phyloP scores from a whole-genome alignment of 2,113 vertebrate species.

The Stigmatopora argus region DNA sequence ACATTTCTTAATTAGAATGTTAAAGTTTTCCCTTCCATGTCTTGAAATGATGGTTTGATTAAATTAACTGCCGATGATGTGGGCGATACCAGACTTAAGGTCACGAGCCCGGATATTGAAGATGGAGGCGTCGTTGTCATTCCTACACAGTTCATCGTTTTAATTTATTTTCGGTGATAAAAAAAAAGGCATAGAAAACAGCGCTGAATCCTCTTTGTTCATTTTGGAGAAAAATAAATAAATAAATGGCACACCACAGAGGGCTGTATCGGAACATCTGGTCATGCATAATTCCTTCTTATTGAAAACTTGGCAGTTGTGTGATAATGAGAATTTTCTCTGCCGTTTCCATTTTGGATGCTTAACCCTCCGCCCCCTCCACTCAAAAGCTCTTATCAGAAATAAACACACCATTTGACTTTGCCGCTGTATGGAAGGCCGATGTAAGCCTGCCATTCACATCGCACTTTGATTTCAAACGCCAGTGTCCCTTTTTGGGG shows the following conservation, averaged over 20 bases:
- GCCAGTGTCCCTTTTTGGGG: background rate
- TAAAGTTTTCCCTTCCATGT: conserved; percentile 22
- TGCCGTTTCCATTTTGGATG: conserved; percentile 54
- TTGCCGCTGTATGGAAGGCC: background rate
- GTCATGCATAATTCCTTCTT: conserved; percentile 68
- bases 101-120: conserved; percentile 9
- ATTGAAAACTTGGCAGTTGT: conserved; percentile 59
- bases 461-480: conserved; percentile 17
- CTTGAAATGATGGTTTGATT: conserved; percentile 7
- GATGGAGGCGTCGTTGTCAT: background rate
- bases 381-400: conserved; percentile 53
- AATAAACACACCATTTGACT: conserved; percentile 48
- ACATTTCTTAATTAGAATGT: conserved; percentile 10
- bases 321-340: conserved; percentile 57
- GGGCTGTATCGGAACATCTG: conserved; percentile 60
- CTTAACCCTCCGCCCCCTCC: conserved; percentile 1
- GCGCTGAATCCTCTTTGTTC: conserved; percentile 24
- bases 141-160: background rate
- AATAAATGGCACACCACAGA: conserved; percentile 24
- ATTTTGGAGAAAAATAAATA: conserved; percentile 5
- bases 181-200: conserved; percentile 16
- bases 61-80: conserved; percentile 5
- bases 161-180: conserved; percentile 35
- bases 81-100: conserved; percentile 12
- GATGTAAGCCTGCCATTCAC: conserved; percentile 15